Base-by-base conservation (phyloP, 1,140 invertebrate genomes). In the Scylla paramamosain region DNA sequence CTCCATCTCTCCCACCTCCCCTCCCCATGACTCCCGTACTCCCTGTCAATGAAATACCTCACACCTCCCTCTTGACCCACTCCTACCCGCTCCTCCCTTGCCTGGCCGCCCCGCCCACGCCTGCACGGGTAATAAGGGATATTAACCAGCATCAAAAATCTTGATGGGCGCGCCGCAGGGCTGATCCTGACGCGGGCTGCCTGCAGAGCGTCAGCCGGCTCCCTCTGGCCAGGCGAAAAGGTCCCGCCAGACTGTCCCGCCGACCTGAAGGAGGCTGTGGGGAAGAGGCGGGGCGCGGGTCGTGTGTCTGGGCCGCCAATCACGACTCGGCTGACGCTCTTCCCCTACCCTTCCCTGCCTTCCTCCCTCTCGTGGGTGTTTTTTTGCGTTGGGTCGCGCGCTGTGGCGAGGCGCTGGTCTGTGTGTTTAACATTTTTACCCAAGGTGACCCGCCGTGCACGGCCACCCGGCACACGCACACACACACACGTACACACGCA, bases 401-500 rank as follows among this genome's bases (percentile, higher is more conserved):
- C 14, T 93, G 77, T 84, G 45, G 77, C 48, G 16, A 7, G 59
- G 29, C 4, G 16, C 46, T 86, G 52, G 32, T 77, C 92, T 77
- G 48, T 93, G 84, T 93, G 84, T 93, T 93, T 93, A 93, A 84
- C 92, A 93, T 93, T 93, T 93, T 93, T 93, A 93, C 77, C 46
- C 92, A 93, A 93, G 92, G 92, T 93, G 92, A 93, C 92, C 92
- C 83, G 92, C 77, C 52, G 90, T 48, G 59, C 32, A 82, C 29
- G 39, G 77, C 46, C 39, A 83, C 32, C 46, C 16, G 67, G 32
- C 86, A 45, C 86, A 31, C 86, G 16, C 14, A 88, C 32, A 88
- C 86, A 88, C 86, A 88, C 84, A 86, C 4, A 86, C 84, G n/a
- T 16, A 86, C 84, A 59, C 52, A 59, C 52, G 20, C 52, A 59